Percentiles rank a stretch among this genome's conserved stretches.
Evolutionary conservation across 1,140 invertebrate species (phyloP).

Genomic region (Pseudomyrmex flavicornis): DNA sequence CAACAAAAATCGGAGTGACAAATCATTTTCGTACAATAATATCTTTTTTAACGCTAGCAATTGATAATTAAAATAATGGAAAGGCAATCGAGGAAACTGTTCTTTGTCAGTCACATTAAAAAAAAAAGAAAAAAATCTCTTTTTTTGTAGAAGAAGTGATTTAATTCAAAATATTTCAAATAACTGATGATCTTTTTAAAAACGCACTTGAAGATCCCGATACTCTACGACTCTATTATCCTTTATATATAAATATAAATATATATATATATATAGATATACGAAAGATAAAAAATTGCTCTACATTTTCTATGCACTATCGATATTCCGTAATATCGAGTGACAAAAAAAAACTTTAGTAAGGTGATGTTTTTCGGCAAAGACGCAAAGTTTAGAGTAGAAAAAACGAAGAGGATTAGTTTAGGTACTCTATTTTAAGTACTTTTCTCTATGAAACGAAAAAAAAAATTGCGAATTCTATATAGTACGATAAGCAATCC

Average conservation of each 20-base stretch:
- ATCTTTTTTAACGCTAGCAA: conserved; percentile 7
- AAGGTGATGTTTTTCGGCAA: not conserved
- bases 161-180: not conserved
- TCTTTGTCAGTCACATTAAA: not conserved
- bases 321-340: not conserved
- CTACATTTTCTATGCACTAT: conserved; percentile 66
- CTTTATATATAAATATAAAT: conserved; percentile 20
- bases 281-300: conserved; percentile 18
- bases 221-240: conserved; percentile 35
- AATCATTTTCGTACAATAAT: not conserved
- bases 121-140: too few relatives aligned
- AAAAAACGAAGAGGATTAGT: conserved; percentile 75
- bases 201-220: conserved; percentile 28
- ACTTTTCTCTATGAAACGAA: conserved; percentile 76
- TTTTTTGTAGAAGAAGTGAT: not conserved
- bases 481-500: conserved; percentile 69
- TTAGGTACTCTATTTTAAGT: conserved; percentile 82
- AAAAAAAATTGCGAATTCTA: conserved; percentile 58
- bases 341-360: conserved; percentile 45
- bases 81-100: not conserved
- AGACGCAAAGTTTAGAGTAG: conserved; percentile 76
- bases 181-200: conserved; percentile 8
- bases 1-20: conserved; percentile 12
- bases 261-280: conserved; percentile 1
- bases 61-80: conserved; percentile 8